Evolutionary conservation across 1,140 invertebrate genomes (phyloP).

Genomic region (Chelonus insularis): DNA sequence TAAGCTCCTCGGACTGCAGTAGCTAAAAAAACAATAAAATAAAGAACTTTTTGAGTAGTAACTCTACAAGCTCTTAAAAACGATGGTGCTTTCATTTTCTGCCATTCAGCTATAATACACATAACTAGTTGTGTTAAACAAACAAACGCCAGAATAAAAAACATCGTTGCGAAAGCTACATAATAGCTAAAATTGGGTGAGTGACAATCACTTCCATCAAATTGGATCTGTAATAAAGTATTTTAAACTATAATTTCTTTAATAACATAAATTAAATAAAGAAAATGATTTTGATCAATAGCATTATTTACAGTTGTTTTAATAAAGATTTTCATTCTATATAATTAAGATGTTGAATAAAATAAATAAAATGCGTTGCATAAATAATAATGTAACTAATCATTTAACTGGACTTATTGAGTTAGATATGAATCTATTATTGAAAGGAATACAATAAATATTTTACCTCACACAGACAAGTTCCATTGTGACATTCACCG

Average conservation of each 20-base stretch:
- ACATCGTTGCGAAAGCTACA: conserved; percentile 76
- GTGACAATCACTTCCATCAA: conserved; percentile 67
- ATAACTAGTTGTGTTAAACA: conserved; percentile 85
- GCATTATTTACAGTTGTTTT: too few species aligned
- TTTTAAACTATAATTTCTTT: too few species aligned
- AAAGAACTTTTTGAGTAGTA: conserved; percentile 90
- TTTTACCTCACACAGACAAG: conserved; percentile 86
- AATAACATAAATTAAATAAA: too few species aligned
- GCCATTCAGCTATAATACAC: conserved; percentile 81
- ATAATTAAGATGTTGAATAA: too few species aligned
- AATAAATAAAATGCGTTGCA: too few species aligned
- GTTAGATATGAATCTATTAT: too few species aligned
- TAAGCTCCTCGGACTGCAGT: conserved; percentile 84
- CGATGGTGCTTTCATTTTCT: conserved; percentile 79
- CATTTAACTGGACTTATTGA: too few species aligned
- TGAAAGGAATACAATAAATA: conserved; percentile 40
- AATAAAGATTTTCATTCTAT: too few species aligned
- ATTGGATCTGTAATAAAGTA: conserved; percentile 65
- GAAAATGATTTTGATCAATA: too few species aligned
- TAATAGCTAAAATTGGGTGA: conserved; percentile 69
- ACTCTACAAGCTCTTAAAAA: conserved; percentile 79
- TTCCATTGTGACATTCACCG: conserved; percentile 88
- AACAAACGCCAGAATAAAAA: conserved; percentile 82
- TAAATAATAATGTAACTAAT: too few species aligned
- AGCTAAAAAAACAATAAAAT: conserved; percentile 86